A percentile compares a stretch with the other conserved stretches of the same genome.
Conservation (phyloP, 2,888 invertebrate species). For the Cantharis lateralis region DNA sequence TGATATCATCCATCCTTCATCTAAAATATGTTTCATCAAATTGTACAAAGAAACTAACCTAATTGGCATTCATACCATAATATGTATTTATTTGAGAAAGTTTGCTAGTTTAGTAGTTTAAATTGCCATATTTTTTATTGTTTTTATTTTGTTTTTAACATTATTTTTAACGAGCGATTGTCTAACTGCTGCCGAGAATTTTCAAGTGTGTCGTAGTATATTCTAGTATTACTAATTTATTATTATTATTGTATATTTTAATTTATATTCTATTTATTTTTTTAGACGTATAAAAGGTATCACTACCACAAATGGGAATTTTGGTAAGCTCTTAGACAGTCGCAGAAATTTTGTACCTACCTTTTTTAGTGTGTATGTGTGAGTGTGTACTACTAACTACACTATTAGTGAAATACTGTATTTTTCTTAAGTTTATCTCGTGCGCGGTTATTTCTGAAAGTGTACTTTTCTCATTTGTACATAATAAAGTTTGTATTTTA, state of each 20-base stretch:
- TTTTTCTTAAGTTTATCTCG: slow-evolving; percentile 5
- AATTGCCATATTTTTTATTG: slow-evolving; percentile 8
- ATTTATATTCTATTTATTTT: slow-evolving; percentile 32
- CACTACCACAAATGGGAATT: slow-evolving; percentile 42
- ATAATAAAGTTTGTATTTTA: slow-evolving; percentile 2
- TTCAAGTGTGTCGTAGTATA: slow-evolving; percentile 5
- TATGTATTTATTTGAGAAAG: slow-evolving; percentile 16
- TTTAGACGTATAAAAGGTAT: slow-evolving; percentile 42
- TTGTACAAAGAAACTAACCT: slow-evolving; percentile 21
- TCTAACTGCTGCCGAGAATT: not conserved
- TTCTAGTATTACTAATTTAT: not conserved
- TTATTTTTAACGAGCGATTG: slow-evolving; percentile 11
- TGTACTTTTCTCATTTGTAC: slow-evolving; percentile 7
- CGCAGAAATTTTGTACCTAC: slow-evolving; percentile 26
- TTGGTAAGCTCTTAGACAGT: slow-evolving; percentile 29
- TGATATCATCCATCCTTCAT: slow-evolving; percentile 39
- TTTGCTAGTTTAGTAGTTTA: slow-evolving; percentile 1
- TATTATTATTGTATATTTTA: not conserved
- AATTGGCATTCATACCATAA: not conserved
- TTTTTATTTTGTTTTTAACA: slow-evolving; percentile 2
- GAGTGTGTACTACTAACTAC: not conserved
- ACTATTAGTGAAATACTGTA: not conserved
- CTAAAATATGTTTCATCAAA: slow-evolving; percentile 20
- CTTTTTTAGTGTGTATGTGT: slow-evolving; percentile 17
- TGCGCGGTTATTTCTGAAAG: not conserved